phyloP scores from a whole-genome alignment of 2,797 vertebrate genomes.

The Dipus sagitta region DNA sequence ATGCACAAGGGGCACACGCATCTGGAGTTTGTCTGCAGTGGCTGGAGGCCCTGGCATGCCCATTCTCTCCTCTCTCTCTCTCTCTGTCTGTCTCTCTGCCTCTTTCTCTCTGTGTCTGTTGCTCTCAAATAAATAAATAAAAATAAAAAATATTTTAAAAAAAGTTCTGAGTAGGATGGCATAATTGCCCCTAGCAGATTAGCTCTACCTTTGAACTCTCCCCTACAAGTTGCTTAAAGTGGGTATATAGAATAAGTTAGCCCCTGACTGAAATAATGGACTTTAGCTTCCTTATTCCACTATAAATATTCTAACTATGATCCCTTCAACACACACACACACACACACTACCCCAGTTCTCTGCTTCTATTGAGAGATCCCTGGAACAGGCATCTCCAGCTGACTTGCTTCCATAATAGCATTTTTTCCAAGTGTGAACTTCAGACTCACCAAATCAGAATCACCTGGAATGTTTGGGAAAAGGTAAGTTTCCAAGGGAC shows the following conservation, averaged over 20 bases:
- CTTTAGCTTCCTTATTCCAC: neutral
- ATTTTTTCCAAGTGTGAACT: conserved; percentile 41
- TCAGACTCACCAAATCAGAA: neutral
- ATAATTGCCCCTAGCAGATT: neutral
- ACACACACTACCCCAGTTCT: neutral
- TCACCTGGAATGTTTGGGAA: neutral
- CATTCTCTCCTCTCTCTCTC: too few species aligned
- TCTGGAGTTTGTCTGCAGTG: too few species aligned
- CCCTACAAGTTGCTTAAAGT: neutral
- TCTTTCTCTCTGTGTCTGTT: too few species aligned
- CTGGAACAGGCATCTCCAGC: neutral
- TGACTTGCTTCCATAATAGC: conserved; percentile 33
- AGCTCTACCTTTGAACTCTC: conserved; percentile 13
- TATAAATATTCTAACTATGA: neutral
- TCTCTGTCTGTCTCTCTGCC: too few species aligned
- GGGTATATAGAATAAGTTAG: conserved; percentile 34
- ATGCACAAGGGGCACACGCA: too few species aligned
- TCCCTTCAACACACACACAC: neutral
- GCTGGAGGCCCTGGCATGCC: too few species aligned
- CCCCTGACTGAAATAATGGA: neutral
- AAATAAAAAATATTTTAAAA: too few species aligned
- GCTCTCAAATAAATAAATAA: too few species aligned
- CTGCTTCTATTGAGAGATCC: neutral
- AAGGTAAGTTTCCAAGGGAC: neutral
- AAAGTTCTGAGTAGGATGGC: neutral